These are phyloP conservation scores for Lasaia peninsularis DNA, from an alignment of 1,140 invertebrate species.

Conservation along the genomic window DNA sequence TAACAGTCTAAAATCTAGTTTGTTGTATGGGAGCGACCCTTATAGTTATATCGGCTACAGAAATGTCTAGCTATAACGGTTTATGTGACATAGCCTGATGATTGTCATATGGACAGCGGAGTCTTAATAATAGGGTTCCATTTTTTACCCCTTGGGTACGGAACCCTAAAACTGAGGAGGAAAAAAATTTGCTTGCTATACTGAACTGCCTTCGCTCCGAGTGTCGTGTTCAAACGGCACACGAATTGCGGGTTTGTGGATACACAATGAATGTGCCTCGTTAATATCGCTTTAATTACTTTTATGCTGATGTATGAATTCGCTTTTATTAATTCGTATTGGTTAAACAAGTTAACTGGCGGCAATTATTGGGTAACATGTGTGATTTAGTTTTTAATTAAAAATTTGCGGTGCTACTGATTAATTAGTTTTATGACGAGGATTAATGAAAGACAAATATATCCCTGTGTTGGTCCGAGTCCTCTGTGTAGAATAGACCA, in stretches of 20 bases:
- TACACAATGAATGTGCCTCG: not conserved
- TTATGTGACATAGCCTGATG: too few species aligned
- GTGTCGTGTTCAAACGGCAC: not conserved
- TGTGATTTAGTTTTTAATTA: constrained; percentile 9
- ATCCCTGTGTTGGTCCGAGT: not conserved
- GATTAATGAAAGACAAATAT: not conserved
- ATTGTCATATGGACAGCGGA: too few species aligned
- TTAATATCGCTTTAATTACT: constrained; percentile 2
- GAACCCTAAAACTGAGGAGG: too few species aligned
- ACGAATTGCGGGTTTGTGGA: not conserved
- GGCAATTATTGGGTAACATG: not conserved
- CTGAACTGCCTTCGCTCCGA: too few species aligned
- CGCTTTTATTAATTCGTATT: constrained; percentile 6
- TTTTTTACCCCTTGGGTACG: too few species aligned
- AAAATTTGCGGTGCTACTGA: not conserved
- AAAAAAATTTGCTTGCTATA: too few species aligned
- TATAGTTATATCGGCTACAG: too few species aligned
- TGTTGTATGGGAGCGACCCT: too few species aligned
- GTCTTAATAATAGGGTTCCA: too few species aligned
- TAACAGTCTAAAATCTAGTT: too few species aligned
- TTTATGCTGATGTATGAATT: constrained; percentile 11
- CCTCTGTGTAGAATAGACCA: too few species aligned
- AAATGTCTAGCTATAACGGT: too few species aligned
- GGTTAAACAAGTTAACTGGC: constrained; percentile 7
- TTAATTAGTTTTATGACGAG: not conserved